Evolutionary conservation across 2,797 vertebrate species (phyloP).

Genomic region (Manis pentadactyla): DNA sequence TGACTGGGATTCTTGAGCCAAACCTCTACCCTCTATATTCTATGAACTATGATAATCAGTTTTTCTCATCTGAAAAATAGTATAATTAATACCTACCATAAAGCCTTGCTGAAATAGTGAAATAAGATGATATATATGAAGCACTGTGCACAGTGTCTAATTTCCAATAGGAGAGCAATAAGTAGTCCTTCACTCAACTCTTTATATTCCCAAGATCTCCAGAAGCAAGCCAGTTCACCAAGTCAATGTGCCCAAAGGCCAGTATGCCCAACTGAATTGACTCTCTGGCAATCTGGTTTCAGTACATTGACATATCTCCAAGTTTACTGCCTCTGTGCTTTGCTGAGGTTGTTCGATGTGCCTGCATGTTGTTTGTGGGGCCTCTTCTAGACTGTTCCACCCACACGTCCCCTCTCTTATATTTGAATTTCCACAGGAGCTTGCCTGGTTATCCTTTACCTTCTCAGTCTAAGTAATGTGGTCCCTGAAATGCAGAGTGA

Average conservation of each 20-base stretch:
- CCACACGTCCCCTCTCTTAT: not conserved
- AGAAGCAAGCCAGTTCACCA: not conserved
- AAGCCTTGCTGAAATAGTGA: not conserved
- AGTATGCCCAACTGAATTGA: constrained; percentile 5
- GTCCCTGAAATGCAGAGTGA: not conserved
- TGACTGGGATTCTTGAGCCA: not conserved
- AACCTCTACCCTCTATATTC: not conserved
- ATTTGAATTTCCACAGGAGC: not conserved
- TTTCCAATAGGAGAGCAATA: not conserved
- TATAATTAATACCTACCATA: not conserved
- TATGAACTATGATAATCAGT: not conserved
- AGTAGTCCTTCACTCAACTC: not conserved
- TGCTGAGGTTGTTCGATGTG: not conserved
- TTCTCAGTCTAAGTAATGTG: not conserved
- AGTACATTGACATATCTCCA: not conserved
- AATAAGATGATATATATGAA: not conserved
- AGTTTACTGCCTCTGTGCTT: not conserved
- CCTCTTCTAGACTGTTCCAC: not conserved
- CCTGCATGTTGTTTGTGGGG: not conserved
- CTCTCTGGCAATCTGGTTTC: not conserved
- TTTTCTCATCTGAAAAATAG: not conserved
- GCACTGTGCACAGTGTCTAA: not conserved
- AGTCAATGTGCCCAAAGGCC: not conserved
- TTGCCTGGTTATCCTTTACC: not conserved
- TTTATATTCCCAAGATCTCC: not conserved